Evolutionary conservation across 2,797 vertebrate species (phyloP), one percentile per base, ranked within the genome.

Genomic region (Margarornis squamiger): DNA sequence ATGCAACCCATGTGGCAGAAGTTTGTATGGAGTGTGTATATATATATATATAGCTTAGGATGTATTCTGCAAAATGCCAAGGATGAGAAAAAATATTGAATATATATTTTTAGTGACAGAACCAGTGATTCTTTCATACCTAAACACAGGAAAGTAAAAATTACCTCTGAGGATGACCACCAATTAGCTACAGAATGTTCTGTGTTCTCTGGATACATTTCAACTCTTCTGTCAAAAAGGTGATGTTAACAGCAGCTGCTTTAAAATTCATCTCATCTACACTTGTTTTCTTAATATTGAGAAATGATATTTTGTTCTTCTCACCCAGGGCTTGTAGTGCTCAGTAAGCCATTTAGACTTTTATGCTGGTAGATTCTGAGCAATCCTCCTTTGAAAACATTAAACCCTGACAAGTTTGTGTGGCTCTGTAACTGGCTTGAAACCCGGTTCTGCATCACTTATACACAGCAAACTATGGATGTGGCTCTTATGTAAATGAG

Each of bases 381-480:
- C 9, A 63, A 18, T 45, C 22, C 58, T 34, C 16, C 16, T 70
- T 87, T 71, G 46, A 36, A 79, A 68, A 38, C 9, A 41, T 57
- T 46, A 67, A 54, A 32, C 54, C 8, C 68, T 76, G 46, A 32
- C 41, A 32, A 10, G 66, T 77, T 88, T 58, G 20, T 22, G 21
- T 58, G 38, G 12, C 20, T 73, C 11, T 77, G 38, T 76, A 38
- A 73, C 57, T 57, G 15, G 12, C 12, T 20, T 72, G 12, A 13
- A 79, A 36, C 11, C 17, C 8, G 36, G 5, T 62, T 52, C n/a
- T 77, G 34, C 20, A 4, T 34, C 68, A 83, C 18, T 77, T 91
- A 36, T 6, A 2, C 6, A 8, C 0, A 29, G 26, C 45, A 58
- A 57, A 34, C 2, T 4, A 3, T 21, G 16, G 15, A 10, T 68